phyloP scores from a whole-genome alignment of 2,888 invertebrate species.

The Andrena chrysosceles region DNA sequence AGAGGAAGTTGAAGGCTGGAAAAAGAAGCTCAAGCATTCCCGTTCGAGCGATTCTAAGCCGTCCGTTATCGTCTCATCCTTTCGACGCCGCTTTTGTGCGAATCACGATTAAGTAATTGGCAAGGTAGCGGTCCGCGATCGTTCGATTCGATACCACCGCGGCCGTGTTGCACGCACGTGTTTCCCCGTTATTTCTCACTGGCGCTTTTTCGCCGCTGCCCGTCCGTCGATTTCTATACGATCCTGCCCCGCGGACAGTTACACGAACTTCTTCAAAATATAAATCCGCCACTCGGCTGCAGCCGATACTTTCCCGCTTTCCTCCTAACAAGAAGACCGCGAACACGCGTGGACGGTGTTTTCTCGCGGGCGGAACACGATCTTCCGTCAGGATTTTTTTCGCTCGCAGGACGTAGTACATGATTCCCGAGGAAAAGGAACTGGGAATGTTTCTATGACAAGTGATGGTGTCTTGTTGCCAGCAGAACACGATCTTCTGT shows the following conservation, averaged over 20 bases:
- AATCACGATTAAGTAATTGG: conserved; percentile 65
- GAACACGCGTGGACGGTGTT: neutral
- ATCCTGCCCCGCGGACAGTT: conserved; percentile 42
- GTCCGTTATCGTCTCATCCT: conserved; percentile 21
- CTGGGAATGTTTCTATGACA: too few relatives aligned
- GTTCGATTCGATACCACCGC: conserved; percentile 48
- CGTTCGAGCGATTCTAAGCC: conserved; percentile 21
- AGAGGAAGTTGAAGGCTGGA: neutral
- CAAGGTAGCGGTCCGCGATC: conserved; percentile 59
- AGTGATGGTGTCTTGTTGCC: neutral
- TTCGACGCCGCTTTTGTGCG: conserved; percentile 42
- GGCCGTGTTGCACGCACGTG: conserved; percentile 60
- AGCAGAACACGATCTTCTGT: conserved; percentile 13
- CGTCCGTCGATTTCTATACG: conserved; percentile 44
- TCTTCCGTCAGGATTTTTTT: neutral
- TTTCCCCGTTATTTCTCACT: conserved; percentile 60
- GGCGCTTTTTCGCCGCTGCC: conserved; percentile 39
- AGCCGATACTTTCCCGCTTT: conserved; percentile 36
- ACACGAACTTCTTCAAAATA: conserved; percentile 56
- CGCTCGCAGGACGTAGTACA: too few relatives aligned
- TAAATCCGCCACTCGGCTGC: conserved; percentile 37
- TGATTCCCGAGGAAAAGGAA: neutral
- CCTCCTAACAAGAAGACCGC: conserved; percentile 1
- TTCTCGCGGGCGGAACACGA: neutral
- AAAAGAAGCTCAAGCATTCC: conserved; percentile 4